Evolutionary conservation across 1,140 invertebrate species (phyloP), one percentile per base, ranked within the genome.

Genomic region (Drosophila sucinea): DNA sequence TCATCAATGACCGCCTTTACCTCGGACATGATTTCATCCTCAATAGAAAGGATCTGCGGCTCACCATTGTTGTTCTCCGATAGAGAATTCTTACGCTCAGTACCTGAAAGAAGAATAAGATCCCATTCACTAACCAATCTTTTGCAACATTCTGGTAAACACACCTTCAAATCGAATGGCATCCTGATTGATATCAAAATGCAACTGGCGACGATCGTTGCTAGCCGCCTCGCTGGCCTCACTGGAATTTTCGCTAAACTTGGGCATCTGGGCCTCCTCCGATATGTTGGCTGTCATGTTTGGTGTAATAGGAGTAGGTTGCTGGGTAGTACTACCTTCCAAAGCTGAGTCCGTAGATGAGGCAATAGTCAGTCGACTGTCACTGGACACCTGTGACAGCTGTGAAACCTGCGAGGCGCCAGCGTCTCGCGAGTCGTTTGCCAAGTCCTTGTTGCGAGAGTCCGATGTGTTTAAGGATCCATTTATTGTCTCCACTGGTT

Each of bases 371-470:
- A 95, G 84, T 11, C 93, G 90, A 58, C 94, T 94, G 65, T 94
- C 93, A 1, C 94, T 94, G 10, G 94, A 95, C 8, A 95, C 94
- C 86, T 94, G 94, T 4, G 94, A 95, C 0, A 94, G 78, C 56
- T 94, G 93, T 2, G 94, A 94, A 64, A 94, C 93, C 73, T 92
- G 80, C 41, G 84, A 91, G 57, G 71, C 68, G 38, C 73, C 77
- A 25, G 77, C 76, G 74, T 79, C 84, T 57, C 73, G 62, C 58
- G 78, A 78, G 23, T 71, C 77, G 60, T 54, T 66, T 1, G 30
- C 71, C 23, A 78, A 17, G 32, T 71, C 75, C 25, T 79, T 79
- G 7, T 75, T 79, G 0, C 77, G 40, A 1, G 82, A 87, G 57
- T 67, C 93, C 68, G 65, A 93, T 87, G 75, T 54, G 90, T 93